Conservation (phyloP, 2,888 invertebrate species). For the Tubulanus polymorphus region DNA sequence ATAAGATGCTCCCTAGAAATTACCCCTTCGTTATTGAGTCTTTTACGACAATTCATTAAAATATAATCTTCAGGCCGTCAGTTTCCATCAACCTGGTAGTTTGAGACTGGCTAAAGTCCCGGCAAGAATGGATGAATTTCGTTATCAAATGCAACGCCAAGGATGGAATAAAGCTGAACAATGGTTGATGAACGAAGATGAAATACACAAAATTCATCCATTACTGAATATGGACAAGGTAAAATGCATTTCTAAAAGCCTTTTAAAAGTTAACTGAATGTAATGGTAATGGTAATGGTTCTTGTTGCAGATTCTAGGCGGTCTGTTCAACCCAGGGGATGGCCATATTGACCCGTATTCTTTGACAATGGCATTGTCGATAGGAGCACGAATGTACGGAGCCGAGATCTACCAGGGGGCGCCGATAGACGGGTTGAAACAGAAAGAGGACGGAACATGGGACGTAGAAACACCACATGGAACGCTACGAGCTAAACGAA, state of each 20-base stretch:
- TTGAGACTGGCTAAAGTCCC: slow-evolving; percentile 50
- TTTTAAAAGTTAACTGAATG: no score
- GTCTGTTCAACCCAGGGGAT: slow-evolving; percentile 53
- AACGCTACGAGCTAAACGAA: slow-evolving; percentile 40
- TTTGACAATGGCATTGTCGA: slow-evolving; percentile 52
- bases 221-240: slow-evolving; percentile 50
- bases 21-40: no score
- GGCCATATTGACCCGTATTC: slow-evolving; percentile 55
- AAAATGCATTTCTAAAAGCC: no score
- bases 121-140: slow-evolving; percentile 51
- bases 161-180: slow-evolving; percentile 48
- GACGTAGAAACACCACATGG: slow-evolving; percentile 42
- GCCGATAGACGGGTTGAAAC: slow-evolving; percentile 34
- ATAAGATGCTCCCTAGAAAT: no score
- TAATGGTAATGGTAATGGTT: no score
- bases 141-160: slow-evolving; percentile 51
- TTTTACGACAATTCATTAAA: no score
- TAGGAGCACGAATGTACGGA: slow-evolving; percentile 51
- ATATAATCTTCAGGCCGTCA: slow-evolving; percentile 47
- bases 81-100: slow-evolving; percentile 53
- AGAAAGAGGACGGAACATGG: slow-evolving; percentile 41
- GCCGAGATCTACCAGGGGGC: slow-evolving; percentile 39
- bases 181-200: slow-evolving; percentile 41
- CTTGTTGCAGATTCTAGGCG: slow-evolving; percentile 48
- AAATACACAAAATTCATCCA: slow-evolving; percentile 48